Evolutionary conservation across 2,888 invertebrate species (phyloP).

Genomic region (Tinea trinotella): DNA sequence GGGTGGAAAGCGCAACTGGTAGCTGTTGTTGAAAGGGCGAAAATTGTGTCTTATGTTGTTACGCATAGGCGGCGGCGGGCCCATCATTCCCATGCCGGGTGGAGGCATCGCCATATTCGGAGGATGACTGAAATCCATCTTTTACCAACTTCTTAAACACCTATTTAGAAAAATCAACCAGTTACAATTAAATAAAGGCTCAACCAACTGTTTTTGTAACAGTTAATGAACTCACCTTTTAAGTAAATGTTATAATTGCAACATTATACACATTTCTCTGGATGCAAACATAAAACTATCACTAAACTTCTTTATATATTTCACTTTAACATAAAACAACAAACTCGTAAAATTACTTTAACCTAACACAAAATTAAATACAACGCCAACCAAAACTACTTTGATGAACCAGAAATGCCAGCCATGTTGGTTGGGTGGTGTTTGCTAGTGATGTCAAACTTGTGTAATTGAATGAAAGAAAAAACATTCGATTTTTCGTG

Average conservation of each 20-base stretch:
- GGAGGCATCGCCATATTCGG: constrained; percentile 57
- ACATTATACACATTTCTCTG: constrained; percentile 41
- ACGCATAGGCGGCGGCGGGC: constrained; percentile 33
- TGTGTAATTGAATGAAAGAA: neutral
- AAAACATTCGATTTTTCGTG: no score
- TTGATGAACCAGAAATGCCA: neutral
- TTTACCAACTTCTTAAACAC: constrained; percentile 49
- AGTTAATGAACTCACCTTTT: constrained; percentile 47
- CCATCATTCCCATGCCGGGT: constrained; percentile 28
- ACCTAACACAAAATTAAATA: constrained; percentile 23
- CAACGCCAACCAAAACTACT: constrained; percentile 5
- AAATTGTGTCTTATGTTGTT: constrained; percentile 64
- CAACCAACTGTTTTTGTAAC: constrained; percentile 17
- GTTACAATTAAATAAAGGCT: constrained; percentile 20
- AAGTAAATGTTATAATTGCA: constrained; percentile 42
- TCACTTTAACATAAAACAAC: constrained; percentile 37
- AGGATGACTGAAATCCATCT: constrained; percentile 65
- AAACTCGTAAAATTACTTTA: constrained; percentile 27
- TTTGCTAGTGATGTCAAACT: neutral
- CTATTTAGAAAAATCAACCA: constrained; percentile 51
- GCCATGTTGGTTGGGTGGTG: constrained; percentile 10
- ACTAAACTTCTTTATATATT: constrained; percentile 1
- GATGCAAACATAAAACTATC: neutral
- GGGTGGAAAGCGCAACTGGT: constrained; percentile 66
- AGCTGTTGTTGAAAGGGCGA: constrained; percentile 55